These are phyloP conservation scores for Sinelater perroti DNA, from an alignment of 2,888 invertebrate species.

Conservation along the genomic window DNA sequence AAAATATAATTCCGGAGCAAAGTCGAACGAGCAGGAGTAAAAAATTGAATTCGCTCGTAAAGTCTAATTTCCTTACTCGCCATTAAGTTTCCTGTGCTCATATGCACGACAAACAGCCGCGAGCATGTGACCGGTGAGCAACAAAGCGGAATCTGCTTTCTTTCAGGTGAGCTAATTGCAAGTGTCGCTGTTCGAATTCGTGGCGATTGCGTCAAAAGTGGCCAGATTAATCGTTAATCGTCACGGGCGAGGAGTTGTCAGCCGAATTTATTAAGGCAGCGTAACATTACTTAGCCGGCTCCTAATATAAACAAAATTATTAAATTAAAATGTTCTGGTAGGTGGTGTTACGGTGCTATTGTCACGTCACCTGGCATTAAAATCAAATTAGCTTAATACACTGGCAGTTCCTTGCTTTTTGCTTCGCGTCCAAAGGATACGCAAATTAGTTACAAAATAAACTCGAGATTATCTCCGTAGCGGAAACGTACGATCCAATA, in stretches of 20 bases:
- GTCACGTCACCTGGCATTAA: slow-evolving; percentile 57
- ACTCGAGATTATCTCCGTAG: slow-evolving; percentile 33
- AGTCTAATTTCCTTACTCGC: not conserved
- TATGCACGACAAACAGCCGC: too few species aligned
- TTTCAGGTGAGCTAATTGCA: not conserved
- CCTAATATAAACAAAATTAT: slow-evolving; percentile 56
- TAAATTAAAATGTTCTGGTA: slow-evolving; percentile 61
- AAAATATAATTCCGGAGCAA: slow-evolving; percentile 9
- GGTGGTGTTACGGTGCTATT: slow-evolving; percentile 61
- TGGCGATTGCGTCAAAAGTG: slow-evolving; percentile 25
- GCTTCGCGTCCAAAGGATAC: slow-evolving; percentile 38
- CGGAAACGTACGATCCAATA: slow-evolving; percentile 37
- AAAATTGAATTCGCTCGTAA: too few species aligned
- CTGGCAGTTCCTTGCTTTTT: slow-evolving; percentile 39
- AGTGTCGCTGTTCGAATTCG: not conserved
- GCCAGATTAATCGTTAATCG: slow-evolving; percentile 36
- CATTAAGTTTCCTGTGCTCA: slow-evolving; percentile 8
- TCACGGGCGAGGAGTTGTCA: slow-evolving; percentile 46
- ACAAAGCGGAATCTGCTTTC: not conserved
- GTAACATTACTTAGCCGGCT: slow-evolving; percentile 51
- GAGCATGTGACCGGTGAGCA: too few species aligned
- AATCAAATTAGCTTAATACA: slow-evolving; percentile 58
- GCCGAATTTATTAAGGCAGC: slow-evolving; percentile 52
- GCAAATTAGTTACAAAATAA: slow-evolving; percentile 39
- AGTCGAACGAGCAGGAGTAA: too few species aligned